A percentile compares a stretch with the other conserved stretches of the same genome.
Conservation (phyloP, 1,140 invertebrate genomes). For the Phymastichus coffea region DNA sequence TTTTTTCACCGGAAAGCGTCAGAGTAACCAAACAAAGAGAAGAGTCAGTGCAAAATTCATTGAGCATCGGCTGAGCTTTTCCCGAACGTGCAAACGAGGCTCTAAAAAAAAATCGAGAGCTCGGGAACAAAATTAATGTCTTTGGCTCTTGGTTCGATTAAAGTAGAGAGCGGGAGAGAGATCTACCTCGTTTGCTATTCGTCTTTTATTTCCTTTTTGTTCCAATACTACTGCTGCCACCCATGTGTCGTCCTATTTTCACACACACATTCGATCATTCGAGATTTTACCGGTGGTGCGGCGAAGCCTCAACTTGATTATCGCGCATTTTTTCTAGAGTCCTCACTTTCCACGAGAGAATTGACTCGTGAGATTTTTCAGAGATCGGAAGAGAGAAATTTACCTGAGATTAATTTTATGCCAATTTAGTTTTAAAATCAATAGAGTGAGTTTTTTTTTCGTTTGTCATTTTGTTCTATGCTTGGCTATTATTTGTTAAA, state of each 20-base stretch:
- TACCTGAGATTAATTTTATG: too few species aligned
- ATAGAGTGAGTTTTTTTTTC: too few species aligned
- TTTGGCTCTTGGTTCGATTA: conserved; percentile 7
- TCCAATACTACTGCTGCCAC: not conserved
- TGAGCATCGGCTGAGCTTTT: not conserved
- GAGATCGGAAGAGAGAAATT: too few species aligned
- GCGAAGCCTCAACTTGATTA: not conserved
- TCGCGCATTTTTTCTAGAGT: not conserved
- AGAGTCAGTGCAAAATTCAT: not conserved
- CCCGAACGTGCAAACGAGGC: conserved; percentile 1
- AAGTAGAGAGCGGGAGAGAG: not conserved
- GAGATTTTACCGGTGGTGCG: not conserved
- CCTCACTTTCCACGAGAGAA: too few species aligned
- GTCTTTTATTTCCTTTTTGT: not conserved
- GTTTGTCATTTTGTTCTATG: too few species aligned
- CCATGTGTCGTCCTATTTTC: not conserved
- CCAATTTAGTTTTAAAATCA: too few species aligned
- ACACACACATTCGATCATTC: not conserved
- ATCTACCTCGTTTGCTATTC: not conserved
- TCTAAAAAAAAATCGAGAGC: not conserved
- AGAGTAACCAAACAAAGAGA: not conserved
- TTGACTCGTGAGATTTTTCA: too few species aligned
- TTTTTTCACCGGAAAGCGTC: not conserved
- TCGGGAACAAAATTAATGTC: conserved; percentile 8
- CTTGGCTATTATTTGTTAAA: too few species aligned